Conservation (phyloP, 2,113 vertebrate genomes). For the Amblyornis subalaris region DNA sequence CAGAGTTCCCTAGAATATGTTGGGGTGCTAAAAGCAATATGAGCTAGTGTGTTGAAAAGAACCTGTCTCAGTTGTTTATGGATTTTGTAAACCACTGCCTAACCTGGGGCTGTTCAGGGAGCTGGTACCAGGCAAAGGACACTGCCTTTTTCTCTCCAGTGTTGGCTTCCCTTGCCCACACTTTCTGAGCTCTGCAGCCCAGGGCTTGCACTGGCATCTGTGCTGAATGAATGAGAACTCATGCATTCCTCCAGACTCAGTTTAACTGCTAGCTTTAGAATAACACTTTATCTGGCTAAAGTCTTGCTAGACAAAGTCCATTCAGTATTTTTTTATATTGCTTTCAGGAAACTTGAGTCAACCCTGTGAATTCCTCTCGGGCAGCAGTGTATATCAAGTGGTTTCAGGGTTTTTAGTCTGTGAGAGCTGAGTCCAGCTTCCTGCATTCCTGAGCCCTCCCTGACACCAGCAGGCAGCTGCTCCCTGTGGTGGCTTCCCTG, state of each 20-base stretch:
- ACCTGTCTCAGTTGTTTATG: not conserved
- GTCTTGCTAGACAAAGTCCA: not conserved
- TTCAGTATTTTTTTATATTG: not conserved
- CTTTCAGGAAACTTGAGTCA: not conserved
- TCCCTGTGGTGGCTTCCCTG: not conserved
- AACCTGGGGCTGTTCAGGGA: not conserved
- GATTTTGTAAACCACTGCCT: not conserved
- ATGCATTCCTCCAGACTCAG: rapidly evolving
- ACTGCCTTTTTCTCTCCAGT: not conserved
- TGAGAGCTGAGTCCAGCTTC: not conserved
- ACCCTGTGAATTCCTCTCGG: not conserved
- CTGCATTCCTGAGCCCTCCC: not conserved
- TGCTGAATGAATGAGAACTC: not conserved
- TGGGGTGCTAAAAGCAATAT: not conserved
- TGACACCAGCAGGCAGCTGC: not conserved
- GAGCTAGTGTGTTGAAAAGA: not conserved
- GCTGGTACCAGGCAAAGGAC: not conserved
- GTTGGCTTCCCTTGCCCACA: not conserved
- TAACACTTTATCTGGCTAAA: not conserved
- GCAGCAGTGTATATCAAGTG: not conserved
- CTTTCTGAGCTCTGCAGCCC: not conserved
- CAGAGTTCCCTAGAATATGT: rapidly evolving
- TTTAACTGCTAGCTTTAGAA: not conserved
- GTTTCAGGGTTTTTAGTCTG: not conserved
- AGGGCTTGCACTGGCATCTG: not conserved